Evolutionary conservation across 2,888 invertebrate species (phyloP), one percentile per base, ranked within the genome.

Genomic region (Chymomyza fuscimana): DNA sequence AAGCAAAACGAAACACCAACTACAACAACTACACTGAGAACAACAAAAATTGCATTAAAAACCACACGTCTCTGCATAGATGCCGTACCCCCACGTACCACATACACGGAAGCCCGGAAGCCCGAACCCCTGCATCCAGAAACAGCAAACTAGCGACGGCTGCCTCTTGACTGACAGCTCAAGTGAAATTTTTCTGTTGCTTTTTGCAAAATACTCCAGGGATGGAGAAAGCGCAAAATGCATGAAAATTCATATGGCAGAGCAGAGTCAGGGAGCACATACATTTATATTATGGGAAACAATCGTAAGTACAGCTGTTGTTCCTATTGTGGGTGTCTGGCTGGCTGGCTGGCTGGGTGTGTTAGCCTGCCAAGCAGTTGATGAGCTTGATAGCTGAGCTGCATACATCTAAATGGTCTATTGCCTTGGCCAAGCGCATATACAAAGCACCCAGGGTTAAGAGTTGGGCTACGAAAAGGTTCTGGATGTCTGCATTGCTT

Each of bases 171-270:
- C 76, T 76, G 88, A 83, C 88, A 86, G 88, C 69, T 73, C 86
- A 74, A 83, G 77, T 70, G 78, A 83, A 79, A 73, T 50, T 75
- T 67, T 63, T 78, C 71, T 60, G 40, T 76, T 72, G 60, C 75
- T 73, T 72, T 72, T 68, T 87, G 87, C 74, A 82, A 83, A 83
- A 83, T 82, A 85, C 85, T 69, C 79, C 72, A 63, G 87, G 86
- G 83, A 87, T 80, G 52, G 16, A 16, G 52, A 19, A 16, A 54
- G 52, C 52, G 51, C 19, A 62, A 86, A 83, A 73, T 87, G 81
- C 81, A 85, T 82, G 81, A 77, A 80, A 86, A 87, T 83, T 81
- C 88, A 84, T 75, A 76, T 61, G 74, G 73, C 77, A 83, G 16
- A 51, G 73, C 77, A 83, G 16, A 51, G 16, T 54, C 52, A 16